Evolutionary conservation across 2,888 invertebrate genomes (phyloP), one percentile per base, ranked within the genome.

Genomic region (Agrotis segetum): DNA sequence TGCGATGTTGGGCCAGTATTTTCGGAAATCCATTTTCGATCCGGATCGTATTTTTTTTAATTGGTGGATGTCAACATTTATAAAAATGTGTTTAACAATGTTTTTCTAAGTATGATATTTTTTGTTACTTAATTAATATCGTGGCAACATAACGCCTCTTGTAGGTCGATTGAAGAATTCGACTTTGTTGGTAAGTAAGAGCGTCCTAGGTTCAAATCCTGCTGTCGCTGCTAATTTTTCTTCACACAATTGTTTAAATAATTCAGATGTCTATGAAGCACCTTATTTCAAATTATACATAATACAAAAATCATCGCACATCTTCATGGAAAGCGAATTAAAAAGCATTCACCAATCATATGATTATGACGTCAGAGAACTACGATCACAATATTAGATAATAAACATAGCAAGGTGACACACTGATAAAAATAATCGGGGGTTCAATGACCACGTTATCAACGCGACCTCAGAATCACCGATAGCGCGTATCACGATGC

Each of bases 391-490:
- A 79, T 76, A 81, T 89, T 87, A 87, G 89, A 88, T 88, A 86
- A 84, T 82, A 74, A 83, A 83, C 71, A 80, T 76, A 79, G 75
- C 86, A 90, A 91, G 91, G 91, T 91, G 91, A 91, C 89, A 87
- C 67, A 47, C 73, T 80, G 90, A 91, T 90, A 89, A 86, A 69
- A 78, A 77, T 84, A 85, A 89, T 89, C 89, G 78, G 73, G 61
- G 71, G 89, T 88, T 89, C 90, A 88, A 86, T 83, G 85, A 87
- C 87, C 90, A 66, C 46, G 69, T 58, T 90, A 91, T 91, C 91
- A 87, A 60, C 24, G 49, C 82, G 89, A 89, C 90, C 89, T 88
- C 85, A 79, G 87, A 85, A 87, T 91, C 90, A 90, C 90, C 90
- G 91, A 91, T 90, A 88, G 53, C 56, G 53, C 56, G 14, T 81